These are phyloP conservation scores for Rhipidura dahli DNA, from an alignment of 2,113 vertebrate genomes.

Conservation along the genomic window DNA sequence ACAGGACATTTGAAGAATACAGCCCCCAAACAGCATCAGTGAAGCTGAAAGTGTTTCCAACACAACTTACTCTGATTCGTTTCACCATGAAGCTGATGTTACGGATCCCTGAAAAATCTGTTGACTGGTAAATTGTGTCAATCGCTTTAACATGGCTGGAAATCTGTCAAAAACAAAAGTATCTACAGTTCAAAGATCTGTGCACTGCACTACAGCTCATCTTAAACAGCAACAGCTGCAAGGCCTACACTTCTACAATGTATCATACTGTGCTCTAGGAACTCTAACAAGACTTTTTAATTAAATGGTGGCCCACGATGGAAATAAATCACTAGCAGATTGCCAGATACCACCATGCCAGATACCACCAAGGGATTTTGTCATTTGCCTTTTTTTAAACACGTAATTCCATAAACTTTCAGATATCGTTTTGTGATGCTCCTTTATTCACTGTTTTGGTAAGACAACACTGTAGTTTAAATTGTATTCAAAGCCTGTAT, in stretches of 20 bases:
- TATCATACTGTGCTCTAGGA: not conserved
- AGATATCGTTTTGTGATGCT: not conserved
- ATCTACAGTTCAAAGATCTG: not conserved
- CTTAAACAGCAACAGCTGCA: not conserved
- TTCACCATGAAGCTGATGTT: constrained; percentile 99
- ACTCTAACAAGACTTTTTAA: not conserved
- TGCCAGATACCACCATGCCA: not conserved
- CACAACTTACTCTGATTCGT: constrained; percentile 87
- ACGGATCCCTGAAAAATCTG: constrained; percentile 93
- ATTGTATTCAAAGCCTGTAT: not conserved
- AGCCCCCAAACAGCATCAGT: not conserved
- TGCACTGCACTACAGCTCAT: accelerated
- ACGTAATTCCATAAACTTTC: not conserved
- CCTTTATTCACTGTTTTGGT: not conserved
- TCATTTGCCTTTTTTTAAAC: not conserved
- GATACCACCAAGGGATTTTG: not conserved
- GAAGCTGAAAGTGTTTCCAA: not conserved
- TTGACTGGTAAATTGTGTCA: constrained; percentile 92
- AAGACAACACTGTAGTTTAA: not conserved
- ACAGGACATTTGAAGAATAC: not conserved
- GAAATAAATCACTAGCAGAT: not conserved
- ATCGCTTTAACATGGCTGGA: constrained; percentile 97
- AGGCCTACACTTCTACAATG: not conserved
- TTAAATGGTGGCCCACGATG: not conserved
- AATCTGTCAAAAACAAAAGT: constrained; percentile 76